Evolutionary conservation across 2,888 invertebrate species (phyloP).

Genomic region (Ophonus ardosiacus): DNA sequence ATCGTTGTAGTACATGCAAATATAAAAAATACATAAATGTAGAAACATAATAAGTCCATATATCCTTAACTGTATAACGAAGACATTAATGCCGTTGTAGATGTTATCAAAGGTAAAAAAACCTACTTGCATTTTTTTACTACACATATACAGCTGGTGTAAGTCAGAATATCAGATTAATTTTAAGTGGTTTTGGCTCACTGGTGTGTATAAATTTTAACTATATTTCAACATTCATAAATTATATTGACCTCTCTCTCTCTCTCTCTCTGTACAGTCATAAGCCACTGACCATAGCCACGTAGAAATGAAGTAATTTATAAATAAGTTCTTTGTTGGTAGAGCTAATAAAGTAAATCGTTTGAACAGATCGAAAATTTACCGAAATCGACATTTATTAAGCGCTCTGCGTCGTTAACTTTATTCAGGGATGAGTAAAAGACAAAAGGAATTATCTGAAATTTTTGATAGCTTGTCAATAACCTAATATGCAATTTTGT

Average conservation of each 20-base stretch:
- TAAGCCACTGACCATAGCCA: conserved; percentile 33
- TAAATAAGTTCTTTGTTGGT: conserved; percentile 24
- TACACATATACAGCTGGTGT: not conserved
- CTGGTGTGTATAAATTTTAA: conserved; percentile 35
- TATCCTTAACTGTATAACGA: not conserved
- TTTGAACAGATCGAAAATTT: conserved; percentile 10
- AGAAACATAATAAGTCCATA: not conserved
- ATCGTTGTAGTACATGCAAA: no score
- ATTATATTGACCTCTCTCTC: conserved; percentile 22
- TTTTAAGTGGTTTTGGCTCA: conserved; percentile 20
- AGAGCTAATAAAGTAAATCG: conserved; percentile 34
- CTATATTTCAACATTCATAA: conserved; percentile 37
- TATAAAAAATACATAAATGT: not conserved
- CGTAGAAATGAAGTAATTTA: conserved; percentile 23
- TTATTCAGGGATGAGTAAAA: not conserved
- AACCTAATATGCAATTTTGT: not conserved
- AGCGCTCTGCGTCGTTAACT: not conserved
- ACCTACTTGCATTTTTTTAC: conserved; percentile 27
- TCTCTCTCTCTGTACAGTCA: conserved; percentile 17
- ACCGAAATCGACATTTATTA: not conserved
- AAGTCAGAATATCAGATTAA: conserved; percentile 22
- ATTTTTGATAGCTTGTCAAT: conserved; percentile 18
- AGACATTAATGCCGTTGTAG: conserved; percentile 18
- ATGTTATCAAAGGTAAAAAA: conserved; percentile 17
- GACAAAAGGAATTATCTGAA: conserved; percentile 14